Evolutionary conservation across 2,797 vertebrate species (phyloP), one percentile per base, ranked within the genome.

Genomic region (Rhinatrema bivittatum): DNA sequence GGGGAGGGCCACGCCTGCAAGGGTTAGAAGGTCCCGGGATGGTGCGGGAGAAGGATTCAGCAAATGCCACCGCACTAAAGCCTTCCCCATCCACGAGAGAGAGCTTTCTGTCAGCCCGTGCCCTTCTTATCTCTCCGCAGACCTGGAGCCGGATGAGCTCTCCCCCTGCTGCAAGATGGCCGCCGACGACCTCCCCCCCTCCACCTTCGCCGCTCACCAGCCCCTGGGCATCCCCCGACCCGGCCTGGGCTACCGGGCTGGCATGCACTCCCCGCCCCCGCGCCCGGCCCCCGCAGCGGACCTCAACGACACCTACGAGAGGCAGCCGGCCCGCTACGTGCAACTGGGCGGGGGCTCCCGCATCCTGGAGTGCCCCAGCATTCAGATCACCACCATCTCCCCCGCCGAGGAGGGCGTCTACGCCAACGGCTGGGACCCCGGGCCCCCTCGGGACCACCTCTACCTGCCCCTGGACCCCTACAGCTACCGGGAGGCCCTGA

Each of bases 351-450:
- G 25, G 1, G 88, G 85, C 39, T 87, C 88, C 32, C 79, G 87
- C 14, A 84, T 93, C 29, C 74, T 95, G 4, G 91, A 94, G 51
- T 95, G 92, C 38, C 92, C 92, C 5, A 95, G 91, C 62, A 95
- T 95, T 59, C 92, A 92, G 67, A 95, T 95, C 51, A 95, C 92
- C 48, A 91, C 91, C 52, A 93, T 94, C 63, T 92, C 91, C 4
- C 90, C 90, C 2, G 84, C 64, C 1, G 70, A 74, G 18, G 77
- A 85, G 29, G 77, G 62, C 48, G 70, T 74, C 46, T 67, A 50
- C 3, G 47, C 79, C 1, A 71, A 86, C 5, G 67, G 78, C 33
- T 91, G 87, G 87, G 89, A 88, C 61, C 73, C 76, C 5, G 47
- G 68, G 18, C 72, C 76, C 10, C 72, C 69, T 9, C 61, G 86